Percentiles rank a stretch among this genome's conserved stretches.
phyloP scores from a whole-genome alignment of 1,140 invertebrate species.

The Rhagoletis zephyria region DNA sequence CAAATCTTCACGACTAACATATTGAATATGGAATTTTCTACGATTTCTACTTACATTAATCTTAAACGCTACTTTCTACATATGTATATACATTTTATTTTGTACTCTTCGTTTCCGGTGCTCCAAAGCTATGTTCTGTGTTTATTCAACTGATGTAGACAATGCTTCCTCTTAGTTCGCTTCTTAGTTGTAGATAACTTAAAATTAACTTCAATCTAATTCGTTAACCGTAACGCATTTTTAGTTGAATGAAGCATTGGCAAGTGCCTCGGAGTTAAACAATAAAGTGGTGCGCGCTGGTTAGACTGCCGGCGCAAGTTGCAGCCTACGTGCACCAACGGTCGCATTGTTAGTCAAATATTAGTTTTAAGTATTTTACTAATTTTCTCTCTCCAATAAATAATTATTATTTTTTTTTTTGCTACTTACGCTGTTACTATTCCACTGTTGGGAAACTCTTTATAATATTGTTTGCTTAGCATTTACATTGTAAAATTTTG shows the following conservation, averaged over 20 bases:
- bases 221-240: conserved; percentile 50
- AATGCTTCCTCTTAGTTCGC: not conserved
- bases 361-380: not conserved
- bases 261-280: conserved; percentile 15
- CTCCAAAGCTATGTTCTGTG: not conserved
- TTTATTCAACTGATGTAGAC: too few species aligned
- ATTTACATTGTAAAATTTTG: not conserved
- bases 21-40: conserved; percentile 48
- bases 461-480: not conserved
- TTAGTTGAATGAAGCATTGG: not conserved
- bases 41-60: conserved; percentile 23
- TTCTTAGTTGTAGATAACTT: conserved; percentile 32
- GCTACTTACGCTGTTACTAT: conserved; percentile 1
- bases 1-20: not conserved
- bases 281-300: not conserved
- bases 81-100: not conserved
- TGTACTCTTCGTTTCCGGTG: not conserved
- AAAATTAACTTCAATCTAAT: conserved; percentile 44
- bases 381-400: not conserved
- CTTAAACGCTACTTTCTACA: conserved; percentile 7
- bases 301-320: not conserved
- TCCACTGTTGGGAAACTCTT: not conserved
- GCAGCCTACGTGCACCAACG: not conserved
- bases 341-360: conserved; percentile 25
- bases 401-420: not conserved